Evolutionary conservation across 2,888 invertebrate species (phyloP).

Genomic region (Ceraclea dissimilis): DNA sequence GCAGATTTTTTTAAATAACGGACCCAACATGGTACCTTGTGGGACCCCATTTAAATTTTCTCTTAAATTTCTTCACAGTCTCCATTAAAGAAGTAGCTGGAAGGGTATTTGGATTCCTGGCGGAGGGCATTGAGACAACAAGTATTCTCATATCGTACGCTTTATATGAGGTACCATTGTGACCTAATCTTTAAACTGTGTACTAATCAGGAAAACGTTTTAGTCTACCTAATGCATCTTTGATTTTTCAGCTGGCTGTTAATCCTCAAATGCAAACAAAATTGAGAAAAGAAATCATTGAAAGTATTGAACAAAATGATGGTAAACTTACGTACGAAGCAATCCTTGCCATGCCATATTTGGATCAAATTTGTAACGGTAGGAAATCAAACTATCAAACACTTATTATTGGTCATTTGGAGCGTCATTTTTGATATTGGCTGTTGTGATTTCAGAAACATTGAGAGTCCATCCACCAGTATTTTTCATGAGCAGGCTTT

Average conservation of each 20-base stretch:
- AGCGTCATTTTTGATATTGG: too few species aligned
- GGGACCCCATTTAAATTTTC: neutral
- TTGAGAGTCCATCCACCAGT: conserved; percentile 11
- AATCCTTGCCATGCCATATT: conserved; percentile 11
- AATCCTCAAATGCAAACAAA: conserved; percentile 12
- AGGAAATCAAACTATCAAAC: too few species aligned
- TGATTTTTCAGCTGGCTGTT: conserved; percentile 13
- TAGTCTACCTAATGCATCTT: too few species aligned
- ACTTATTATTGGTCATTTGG: too few species aligned
- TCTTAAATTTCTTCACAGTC: conserved; percentile 2
- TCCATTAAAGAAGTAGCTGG: conserved; percentile 6
- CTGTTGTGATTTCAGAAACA: conserved; percentile 13
- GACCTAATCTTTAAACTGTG: neutral
- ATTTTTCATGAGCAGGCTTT: conserved; percentile 11
- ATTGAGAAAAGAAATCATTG: conserved; percentile 12
- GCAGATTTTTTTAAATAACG: too few species aligned
- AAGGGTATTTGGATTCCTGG: conserved; percentile 14
- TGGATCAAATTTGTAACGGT: conserved; percentile 12
- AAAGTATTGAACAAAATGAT: conserved; percentile 5
- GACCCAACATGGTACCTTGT: neutral
- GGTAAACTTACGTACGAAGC: conserved; percentile 14
- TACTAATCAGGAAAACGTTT: too few species aligned
- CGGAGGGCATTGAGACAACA: conserved; percentile 17
- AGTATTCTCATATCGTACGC: conserved; percentile 8
- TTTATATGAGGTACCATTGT: conserved; percentile 14